Conservation (phyloP, 2,888 invertebrate genomes). For the Blera fallax region DNA sequence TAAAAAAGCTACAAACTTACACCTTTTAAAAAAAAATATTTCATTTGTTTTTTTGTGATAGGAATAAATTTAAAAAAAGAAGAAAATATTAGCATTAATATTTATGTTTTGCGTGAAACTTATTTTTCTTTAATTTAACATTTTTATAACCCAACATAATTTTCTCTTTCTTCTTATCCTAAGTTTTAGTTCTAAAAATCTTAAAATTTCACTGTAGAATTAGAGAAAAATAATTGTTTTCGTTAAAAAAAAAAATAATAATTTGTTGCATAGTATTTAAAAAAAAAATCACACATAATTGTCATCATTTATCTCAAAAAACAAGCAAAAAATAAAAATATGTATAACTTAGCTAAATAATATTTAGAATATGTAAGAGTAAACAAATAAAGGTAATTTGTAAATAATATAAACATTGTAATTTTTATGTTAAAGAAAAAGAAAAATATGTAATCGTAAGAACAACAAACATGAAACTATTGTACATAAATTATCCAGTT, state of each 20-base stretch:
- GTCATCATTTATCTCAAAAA: slow-evolving; percentile 50
- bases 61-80: slow-evolving; percentile 11
- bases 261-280: slow-evolving; percentile 72
- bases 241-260: slow-evolving; percentile 43
- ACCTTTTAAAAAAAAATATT: neutral
- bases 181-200: slow-evolving; percentile 20
- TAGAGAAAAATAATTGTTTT: slow-evolving; percentile 50
- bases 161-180: neutral
- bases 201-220: slow-evolving; percentile 33
- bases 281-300: slow-evolving; percentile 4
- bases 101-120: slow-evolving; percentile 33
- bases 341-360: slow-evolving; percentile 51
- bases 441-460: neutral
- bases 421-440: slow-evolving; percentile 9
- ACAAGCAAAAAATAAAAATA: slow-evolving; percentile 3
- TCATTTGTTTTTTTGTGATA: slow-evolving; percentile 44
- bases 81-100: slow-evolving; percentile 30
- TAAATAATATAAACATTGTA: slow-evolving; percentile 43
- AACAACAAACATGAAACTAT: neutral
- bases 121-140: neutral
- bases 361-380: slow-evolving; percentile 34
- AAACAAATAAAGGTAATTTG: slow-evolving; percentile 1
- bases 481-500: slow-evolving; percentile 46
- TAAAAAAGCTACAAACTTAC: slow-evolving; percentile 32
- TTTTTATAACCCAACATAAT: neutral